Conservation (phyloP, 2,113 vertebrate genomes). For the Deroptyus accipitrinus region DNA sequence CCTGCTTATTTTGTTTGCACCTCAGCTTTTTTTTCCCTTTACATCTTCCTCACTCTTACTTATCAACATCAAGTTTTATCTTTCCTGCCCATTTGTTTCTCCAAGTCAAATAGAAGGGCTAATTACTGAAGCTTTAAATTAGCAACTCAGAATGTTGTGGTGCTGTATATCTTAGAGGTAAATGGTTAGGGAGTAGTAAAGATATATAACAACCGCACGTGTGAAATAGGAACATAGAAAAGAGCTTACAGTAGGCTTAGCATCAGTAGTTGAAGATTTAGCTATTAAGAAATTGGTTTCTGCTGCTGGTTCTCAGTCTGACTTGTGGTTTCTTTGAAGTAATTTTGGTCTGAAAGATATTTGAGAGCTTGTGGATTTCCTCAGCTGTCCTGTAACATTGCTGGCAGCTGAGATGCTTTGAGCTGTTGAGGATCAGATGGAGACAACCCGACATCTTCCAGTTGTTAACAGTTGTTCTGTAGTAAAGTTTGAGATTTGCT, state of each 20-base stretch:
- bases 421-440: background rate
- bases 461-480: background rate
- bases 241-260: background rate
- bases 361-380: background rate
- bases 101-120: background rate
- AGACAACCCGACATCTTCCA: background rate
- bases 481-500: background rate
- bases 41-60: background rate
- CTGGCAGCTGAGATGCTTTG: background rate
- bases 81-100: background rate
- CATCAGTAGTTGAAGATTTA: background rate
- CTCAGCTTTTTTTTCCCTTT: background rate
- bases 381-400: background rate
- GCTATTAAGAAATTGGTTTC: background rate
- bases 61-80: background rate
- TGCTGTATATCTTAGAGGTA: background rate
- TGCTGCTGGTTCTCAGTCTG: background rate
- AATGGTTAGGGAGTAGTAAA: background rate
- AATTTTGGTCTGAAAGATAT: background rate
- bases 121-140: background rate
- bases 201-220: rapidly evolving
- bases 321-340: background rate
- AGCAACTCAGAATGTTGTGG: background rate
- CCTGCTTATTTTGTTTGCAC: background rate
- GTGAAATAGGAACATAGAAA: background rate